A percentile compares a stretch with the other conserved stretches of the same genome.
Conservation (phyloP, 1,140 invertebrate species). For the Ditylenchus dipsaci region DNA sequence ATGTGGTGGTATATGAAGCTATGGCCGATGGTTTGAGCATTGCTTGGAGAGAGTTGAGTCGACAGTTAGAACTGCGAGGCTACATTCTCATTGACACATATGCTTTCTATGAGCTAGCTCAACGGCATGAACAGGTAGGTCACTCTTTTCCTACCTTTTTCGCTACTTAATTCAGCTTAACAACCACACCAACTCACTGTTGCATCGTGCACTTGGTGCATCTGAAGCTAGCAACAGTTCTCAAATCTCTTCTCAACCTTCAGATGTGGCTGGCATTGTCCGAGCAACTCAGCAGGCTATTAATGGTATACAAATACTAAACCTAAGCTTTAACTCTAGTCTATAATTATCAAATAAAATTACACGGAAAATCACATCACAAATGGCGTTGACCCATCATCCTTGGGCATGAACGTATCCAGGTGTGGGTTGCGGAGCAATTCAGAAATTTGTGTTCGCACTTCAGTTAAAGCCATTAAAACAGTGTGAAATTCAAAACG, state of each 20-base stretch:
- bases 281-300: background rate
- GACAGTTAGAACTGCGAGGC: conserved; percentile 72
- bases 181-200: conserved; percentile 5
- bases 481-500: too few relatives aligned
- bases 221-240: background rate
- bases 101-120: conserved; percentile 57
- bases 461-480: too few relatives aligned
- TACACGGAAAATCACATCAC: too few relatives aligned
- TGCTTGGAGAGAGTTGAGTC: conserved; percentile 81
- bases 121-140: conserved; percentile 33
- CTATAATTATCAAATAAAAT: too few relatives aligned
- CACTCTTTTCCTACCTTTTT: background rate
- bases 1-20: conserved; percentile 73
- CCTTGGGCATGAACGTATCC: too few relatives aligned
- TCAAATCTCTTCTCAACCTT: background rate
- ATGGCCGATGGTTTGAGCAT: conserved; percentile 82
- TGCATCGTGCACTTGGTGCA: background rate
- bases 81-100: conserved; percentile 70
- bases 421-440: too few relatives aligned
- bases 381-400: too few relatives aligned
- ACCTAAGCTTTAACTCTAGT: too few relatives aligned
- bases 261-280: background rate
- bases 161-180: conserved; percentile 12
- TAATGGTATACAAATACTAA: background rate
- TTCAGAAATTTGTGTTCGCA: too few relatives aligned